Evolutionary conservation across 2,113 vertebrate genomes (phyloP).

Genomic region (Rhipidura dahli): DNA sequence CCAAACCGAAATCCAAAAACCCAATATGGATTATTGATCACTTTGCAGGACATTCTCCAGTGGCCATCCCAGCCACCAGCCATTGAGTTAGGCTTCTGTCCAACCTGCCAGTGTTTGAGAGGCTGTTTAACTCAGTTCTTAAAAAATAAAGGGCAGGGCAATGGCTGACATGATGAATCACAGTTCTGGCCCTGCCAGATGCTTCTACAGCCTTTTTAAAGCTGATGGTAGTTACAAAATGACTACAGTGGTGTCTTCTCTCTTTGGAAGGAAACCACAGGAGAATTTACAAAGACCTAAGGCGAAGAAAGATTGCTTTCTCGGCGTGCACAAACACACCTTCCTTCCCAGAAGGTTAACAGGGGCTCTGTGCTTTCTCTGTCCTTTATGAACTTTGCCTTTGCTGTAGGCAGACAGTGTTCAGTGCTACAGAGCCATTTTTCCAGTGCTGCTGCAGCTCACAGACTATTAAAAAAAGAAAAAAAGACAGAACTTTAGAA

Average conservation of each 20-base stretch:
- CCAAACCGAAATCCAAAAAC: neutral
- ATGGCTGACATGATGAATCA: neutral
- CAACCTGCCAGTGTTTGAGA: neutral
- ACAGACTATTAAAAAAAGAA: neutral
- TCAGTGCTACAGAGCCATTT: neutral
- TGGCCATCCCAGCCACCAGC: neutral
- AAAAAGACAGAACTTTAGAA: neutral
- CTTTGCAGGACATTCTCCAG: neutral
- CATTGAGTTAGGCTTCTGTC: neutral
- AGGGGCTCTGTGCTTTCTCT: neutral
- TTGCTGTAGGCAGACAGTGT: neutral
- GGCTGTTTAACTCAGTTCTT: neutral
- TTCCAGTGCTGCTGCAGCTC: neutral
- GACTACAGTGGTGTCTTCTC: neutral
- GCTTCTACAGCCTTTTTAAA: neutral
- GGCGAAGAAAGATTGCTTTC: neutral
- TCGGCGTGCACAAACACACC: neutral
- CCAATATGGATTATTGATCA: neutral
- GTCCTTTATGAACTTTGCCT: neutral
- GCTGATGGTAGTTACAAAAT: neutral
- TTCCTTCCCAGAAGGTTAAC: slow-evolving; percentile 18
- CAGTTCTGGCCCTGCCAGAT: neutral
- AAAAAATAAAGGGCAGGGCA: neutral
- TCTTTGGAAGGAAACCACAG: neutral
- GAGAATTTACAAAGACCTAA: neutral